These are phyloP conservation scores for Hemicentrotus pulcherrimus DNA, from an alignment of 35 echinoderm and acorn worm genomes.

Conservation along the genomic window DNA sequence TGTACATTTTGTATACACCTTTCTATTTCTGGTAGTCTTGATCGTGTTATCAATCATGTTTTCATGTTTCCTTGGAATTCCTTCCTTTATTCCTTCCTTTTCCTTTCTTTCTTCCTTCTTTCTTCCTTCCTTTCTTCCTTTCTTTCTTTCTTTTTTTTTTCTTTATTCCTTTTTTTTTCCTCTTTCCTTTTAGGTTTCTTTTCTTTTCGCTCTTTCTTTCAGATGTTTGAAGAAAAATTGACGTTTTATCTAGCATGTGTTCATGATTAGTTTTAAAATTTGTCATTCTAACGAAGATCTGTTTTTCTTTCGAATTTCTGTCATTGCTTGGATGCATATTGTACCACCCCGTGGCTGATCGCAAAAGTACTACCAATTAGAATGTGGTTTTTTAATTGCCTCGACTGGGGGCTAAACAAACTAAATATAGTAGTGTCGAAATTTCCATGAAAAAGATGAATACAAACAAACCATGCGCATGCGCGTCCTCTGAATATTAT, in stretches of 20 bases:
- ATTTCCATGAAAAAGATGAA: neutral
- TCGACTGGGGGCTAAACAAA: neutral
- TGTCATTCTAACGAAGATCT: neutral
- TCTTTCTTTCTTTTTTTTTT: no score
- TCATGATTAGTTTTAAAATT: neutral
- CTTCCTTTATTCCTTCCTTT: no score
- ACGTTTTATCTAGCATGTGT: no score
- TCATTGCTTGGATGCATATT: neutral
- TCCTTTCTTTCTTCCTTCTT: no score
- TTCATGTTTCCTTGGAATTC: no score
- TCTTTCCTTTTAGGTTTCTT: no score
- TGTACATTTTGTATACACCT: no score
- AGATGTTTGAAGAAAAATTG: neutral
- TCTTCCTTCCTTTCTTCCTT: no score
- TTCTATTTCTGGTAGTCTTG: no score
- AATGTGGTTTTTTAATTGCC: conserved; percentile 4
- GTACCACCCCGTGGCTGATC: neutral
- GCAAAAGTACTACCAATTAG: neutral
- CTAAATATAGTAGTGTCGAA: neutral
- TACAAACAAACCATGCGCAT: neutral
- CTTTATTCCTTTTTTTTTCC: no score
- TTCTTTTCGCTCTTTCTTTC: no score
- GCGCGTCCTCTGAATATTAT: neutral
- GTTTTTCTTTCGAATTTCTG: neutral
- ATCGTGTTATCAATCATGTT: no score